Conservation (phyloP, 2,113 vertebrate genomes). For the Ameiurus melas region DNA sequence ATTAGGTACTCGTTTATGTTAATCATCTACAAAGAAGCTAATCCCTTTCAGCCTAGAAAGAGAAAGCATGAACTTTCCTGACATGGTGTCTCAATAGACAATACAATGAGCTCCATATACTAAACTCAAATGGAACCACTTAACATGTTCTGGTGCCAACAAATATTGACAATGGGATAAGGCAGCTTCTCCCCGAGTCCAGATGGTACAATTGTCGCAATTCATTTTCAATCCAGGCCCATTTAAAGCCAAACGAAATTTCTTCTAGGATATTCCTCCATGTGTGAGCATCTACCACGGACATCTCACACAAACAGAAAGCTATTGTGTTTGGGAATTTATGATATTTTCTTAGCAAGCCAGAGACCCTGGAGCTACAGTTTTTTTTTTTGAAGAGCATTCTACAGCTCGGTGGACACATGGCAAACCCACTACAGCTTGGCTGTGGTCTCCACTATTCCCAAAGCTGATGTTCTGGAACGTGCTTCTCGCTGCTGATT, state of each 20-base stretch:
- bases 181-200: constrained; percentile 47
- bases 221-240: constrained; percentile 53
- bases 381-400: constrained; percentile 9
- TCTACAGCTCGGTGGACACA: constrained; percentile 40
- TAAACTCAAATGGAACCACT: constrained; percentile 56
- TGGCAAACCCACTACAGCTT: constrained; percentile 30
- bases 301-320: constrained; percentile 4
- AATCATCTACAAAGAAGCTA: constrained; percentile 5
- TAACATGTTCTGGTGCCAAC: constrained; percentile 54
- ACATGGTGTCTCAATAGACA: constrained; percentile 57
- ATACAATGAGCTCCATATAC: constrained; percentile 52
- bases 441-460: constrained; percentile 59
- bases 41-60: neutral
- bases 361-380: constrained; percentile 10
- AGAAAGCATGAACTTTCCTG: constrained; percentile 35
- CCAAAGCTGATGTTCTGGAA: constrained; percentile 62
- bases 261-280: constrained; percentile 33
- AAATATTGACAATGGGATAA: constrained; percentile 60
- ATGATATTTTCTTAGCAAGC: constrained; percentile 10
- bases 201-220: constrained; percentile 58
- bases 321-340: constrained; percentile 30
- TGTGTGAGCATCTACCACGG: constrained; percentile 33
- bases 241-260: constrained; percentile 40
- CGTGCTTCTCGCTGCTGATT: constrained; percentile 52
- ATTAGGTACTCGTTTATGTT: neutral